These are phyloP conservation scores for Mormyrops boulengeri DNA, from an alignment of 2,797 vertebrate species.

Conservation along the genomic window DNA sequence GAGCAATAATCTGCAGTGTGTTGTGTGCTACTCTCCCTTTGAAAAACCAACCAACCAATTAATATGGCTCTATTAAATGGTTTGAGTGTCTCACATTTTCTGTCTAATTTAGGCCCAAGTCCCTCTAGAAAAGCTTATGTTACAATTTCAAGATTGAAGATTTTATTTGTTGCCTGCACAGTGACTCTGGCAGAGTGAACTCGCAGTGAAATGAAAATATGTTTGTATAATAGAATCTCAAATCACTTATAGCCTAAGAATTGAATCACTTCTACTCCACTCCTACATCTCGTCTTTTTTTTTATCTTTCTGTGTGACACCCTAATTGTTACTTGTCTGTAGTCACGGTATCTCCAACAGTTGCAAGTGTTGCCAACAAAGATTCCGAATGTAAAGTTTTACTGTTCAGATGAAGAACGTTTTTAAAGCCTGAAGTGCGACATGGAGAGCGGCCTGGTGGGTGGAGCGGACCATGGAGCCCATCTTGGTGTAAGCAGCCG, in stretches of 20 bases:
- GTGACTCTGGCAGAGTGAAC: not conserved
- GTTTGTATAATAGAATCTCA: not conserved
- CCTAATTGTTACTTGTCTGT: not conserved
- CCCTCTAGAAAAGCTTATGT: not conserved
- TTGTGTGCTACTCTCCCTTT: not conserved
- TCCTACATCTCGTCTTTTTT: not conserved
- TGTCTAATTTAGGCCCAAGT: not conserved
- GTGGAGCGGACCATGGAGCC: not conserved
- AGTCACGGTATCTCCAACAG: not conserved
- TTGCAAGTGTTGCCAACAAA: not conserved
- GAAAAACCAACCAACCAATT: not conserved
- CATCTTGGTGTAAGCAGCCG: not conserved
- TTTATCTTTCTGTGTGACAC: not conserved
- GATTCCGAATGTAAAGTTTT: not conserved
- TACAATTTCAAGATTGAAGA: not conserved
- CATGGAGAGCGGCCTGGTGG: not conserved
- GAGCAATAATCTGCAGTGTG: slow-evolving; percentile 31
- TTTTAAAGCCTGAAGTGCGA: not conserved
- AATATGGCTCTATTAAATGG: not conserved
- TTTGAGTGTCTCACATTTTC: not conserved
- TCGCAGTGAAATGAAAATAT: not conserved
- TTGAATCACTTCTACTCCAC: not conserved
- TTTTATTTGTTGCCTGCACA: not conserved
- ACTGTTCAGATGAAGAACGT: not conserved
- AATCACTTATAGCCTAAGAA: not conserved